Evolutionary conservation across 2,113 vertebrate species (phyloP), one percentile per base, ranked within the genome.

Genomic region (Taxidea taxus): DNA sequence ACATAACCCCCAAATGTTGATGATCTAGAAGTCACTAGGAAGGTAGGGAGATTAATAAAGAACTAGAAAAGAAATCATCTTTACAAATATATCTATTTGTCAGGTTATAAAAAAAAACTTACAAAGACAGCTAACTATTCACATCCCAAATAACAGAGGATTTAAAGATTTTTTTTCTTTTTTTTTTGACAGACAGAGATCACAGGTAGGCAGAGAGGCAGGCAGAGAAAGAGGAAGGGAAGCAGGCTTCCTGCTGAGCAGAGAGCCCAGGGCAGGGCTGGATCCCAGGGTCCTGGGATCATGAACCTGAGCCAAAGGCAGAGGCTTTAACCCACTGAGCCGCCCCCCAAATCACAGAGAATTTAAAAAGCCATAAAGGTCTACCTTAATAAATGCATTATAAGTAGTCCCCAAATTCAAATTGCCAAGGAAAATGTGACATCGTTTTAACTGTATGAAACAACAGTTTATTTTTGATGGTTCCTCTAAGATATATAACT

Each of bases 401-500:
- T 66, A 77, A 87, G 58, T 56, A 75, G 42, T 87, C 29, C 27
- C 23, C 9, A 85, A 84, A 66, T 85, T 68, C 7, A 87, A 82
- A 77, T 25, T 88, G 11, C 27, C 29, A 88, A 29, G 27, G 44
- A 83, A 95, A 90, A 42, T 0, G 34, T 87, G 51, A 74, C 51
- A 72, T 34, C 0, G 74, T 77, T 96, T 68, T 74, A 91, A 90
- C 51, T 81, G 7, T 12, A 74, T 74, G 78, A 86, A 90, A 68
- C 14, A 93, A 94, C 78, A 86, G 7, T 7, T 87, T 34, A 86
- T 82, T 91, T 95, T 85, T 77, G 13, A 49, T 83, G 70, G 20
- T 91, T 95, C 95, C 62, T 74, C 49, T 92, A 87, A 94, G 15
- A 87, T 72, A 81, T 29, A 34, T 51, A 92, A 94, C 78, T 60